Conservation (phyloP, 2,888 invertebrate genomes). For the Chydorus sphaericus region DNA sequence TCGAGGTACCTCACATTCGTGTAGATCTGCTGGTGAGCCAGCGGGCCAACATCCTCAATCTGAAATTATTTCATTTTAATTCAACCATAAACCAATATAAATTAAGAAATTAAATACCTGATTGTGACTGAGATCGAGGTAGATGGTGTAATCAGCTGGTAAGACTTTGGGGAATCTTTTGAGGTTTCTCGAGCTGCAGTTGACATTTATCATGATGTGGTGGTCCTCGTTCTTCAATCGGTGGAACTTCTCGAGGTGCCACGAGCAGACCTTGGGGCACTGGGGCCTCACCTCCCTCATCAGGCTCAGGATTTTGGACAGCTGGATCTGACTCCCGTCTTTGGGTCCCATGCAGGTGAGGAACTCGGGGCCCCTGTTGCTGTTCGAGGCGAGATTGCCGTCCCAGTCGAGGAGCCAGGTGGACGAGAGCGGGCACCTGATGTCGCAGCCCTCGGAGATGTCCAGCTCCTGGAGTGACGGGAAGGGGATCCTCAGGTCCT, state of each 20-base stretch:
- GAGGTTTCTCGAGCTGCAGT: conserved; percentile 45
- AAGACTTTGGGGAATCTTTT: conserved; percentile 41
- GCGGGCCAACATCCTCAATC: conserved; percentile 45
- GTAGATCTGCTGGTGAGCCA: conserved; percentile 50
- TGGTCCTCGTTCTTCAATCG: too few species aligned
- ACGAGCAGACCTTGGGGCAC: conserved; percentile 4
- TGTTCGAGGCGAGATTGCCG: too few species aligned
- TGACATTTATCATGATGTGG: conserved; percentile 37
- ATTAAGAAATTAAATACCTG: conserved; percentile 35
- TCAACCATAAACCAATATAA: neutral
- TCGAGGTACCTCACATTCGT: conserved; percentile 53
- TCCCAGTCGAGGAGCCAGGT: too few species aligned
- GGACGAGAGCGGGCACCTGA: too few species aligned
- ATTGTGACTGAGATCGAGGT: conserved; percentile 48
- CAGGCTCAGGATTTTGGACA: neutral
- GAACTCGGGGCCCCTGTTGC: too few species aligned
- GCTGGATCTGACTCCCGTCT: neutral
- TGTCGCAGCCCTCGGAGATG: too few species aligned
- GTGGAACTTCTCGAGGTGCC: too few species aligned
- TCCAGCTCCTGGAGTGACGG: too few species aligned
- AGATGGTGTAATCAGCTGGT: conserved; percentile 45
- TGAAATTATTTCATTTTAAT: conserved; percentile 24
- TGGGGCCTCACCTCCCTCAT: neutral
- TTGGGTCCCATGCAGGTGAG: conserved; percentile 6
- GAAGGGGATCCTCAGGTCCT: too few species aligned